Conservation (phyloP, 2,113 vertebrate species). For the Tragelaphus imberbis region DNA sequence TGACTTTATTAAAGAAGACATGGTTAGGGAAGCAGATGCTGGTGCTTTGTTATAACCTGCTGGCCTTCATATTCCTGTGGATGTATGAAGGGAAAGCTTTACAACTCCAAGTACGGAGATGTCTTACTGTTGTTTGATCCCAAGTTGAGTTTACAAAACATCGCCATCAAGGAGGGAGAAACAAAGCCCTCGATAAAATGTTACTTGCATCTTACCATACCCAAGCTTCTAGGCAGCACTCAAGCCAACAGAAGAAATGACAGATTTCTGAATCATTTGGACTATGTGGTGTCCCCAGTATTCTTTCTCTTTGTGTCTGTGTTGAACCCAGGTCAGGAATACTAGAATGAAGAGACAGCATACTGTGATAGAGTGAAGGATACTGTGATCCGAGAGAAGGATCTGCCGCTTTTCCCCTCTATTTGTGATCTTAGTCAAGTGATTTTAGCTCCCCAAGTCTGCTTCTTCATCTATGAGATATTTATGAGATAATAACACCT, state of each 20-base stretch:
- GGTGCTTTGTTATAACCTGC: neutral
- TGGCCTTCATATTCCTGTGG: neutral
- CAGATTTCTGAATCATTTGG: neutral
- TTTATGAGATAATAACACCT: neutral
- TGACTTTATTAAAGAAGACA: constrained; percentile 10
- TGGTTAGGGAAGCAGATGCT: constrained; percentile 34
- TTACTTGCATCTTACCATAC: neutral
- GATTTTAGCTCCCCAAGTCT: neutral
- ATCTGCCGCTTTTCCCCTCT: neutral
- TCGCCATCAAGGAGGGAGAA: neutral
- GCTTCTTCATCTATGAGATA: neutral
- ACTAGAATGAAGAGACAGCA: neutral
- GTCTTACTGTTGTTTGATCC: neutral
- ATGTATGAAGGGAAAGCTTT: neutral
- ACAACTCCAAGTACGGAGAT: neutral
- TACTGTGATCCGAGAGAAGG: neutral
- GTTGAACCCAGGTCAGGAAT: neutral
- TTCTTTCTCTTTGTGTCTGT: neutral
- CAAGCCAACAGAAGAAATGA: neutral
- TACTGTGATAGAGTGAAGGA: neutral
- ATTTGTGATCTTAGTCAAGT: neutral
- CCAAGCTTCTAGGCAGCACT: neutral
- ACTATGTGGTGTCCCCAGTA: neutral
- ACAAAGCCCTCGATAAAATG: neutral
- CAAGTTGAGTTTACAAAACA: neutral